Evolutionary conservation across 2,888 invertebrate genomes (phyloP).

Genomic region (Thymelicus acteon): DNA sequence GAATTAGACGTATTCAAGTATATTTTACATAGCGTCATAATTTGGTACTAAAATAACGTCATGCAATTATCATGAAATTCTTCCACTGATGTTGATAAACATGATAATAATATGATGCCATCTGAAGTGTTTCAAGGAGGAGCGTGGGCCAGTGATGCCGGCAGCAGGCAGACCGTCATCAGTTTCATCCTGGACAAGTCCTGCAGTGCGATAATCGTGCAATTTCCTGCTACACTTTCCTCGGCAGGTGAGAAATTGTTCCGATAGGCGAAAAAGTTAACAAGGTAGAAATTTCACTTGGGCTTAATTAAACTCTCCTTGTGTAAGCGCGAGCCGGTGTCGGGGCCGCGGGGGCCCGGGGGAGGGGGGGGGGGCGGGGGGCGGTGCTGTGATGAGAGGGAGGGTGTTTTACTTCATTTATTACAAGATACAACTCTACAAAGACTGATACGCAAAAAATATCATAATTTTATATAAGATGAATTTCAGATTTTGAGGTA

Average conservation of each 20-base stretch:
- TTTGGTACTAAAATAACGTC: too few relatives aligned
- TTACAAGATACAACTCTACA: not conserved
- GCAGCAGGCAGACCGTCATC: too few relatives aligned
- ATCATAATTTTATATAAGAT: not conserved
- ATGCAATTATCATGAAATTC: too few relatives aligned
- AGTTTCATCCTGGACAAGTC: too few relatives aligned
- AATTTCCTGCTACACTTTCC: constrained; percentile 3
- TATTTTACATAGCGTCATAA: too few relatives aligned
- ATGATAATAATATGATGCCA: too few relatives aligned
- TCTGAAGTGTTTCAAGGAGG: too few relatives aligned
- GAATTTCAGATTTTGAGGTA: not conserved
- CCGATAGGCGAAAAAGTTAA: constrained; percentile 27
- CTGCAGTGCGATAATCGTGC: too few relatives aligned
- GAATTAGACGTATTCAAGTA: too few relatives aligned
- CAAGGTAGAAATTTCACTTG: constrained; percentile 20
- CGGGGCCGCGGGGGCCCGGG: not conserved
- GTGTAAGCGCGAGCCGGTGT: constrained; percentile 5
- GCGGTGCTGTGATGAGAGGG: not conserved
- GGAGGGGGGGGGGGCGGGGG: not conserved
- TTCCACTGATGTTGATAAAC: too few relatives aligned
- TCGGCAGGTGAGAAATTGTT: constrained; percentile 17
- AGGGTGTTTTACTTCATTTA: not conserved
- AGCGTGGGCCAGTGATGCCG: too few relatives aligned
- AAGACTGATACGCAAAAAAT: not conserved
- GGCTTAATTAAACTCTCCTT: constrained; percentile 13